phyloP scores from a whole-genome alignment of 2,888 invertebrate species.

The Teinopalpus imperialis region DNA sequence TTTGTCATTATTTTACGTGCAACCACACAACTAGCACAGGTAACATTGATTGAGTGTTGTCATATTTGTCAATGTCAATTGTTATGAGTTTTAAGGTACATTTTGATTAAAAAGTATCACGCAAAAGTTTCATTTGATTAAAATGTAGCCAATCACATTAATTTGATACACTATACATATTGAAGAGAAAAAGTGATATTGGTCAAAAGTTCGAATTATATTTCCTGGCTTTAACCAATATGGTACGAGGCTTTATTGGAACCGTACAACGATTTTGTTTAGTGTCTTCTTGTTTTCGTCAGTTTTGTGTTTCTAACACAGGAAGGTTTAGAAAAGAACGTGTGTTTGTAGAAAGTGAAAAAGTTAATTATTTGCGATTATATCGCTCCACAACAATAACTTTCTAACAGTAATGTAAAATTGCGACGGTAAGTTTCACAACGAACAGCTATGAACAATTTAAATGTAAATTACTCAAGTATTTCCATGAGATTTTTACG shows the following conservation, averaged over 20 bases:
- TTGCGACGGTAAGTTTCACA: conserved; percentile 17
- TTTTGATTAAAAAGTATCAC: conserved; percentile 18
- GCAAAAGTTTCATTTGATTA: conserved; percentile 9
- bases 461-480: conserved; percentile 11
- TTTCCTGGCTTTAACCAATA: too few relatives aligned
- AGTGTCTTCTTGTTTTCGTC: conserved; percentile 9
- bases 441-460: conserved; percentile 15
- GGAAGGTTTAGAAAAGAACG: conserved; percentile 3
- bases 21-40: too few relatives aligned
- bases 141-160: conserved; percentile 11
- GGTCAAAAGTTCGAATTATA: too few relatives aligned
- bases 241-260: too few relatives aligned
- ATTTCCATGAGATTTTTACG: conserved; percentile 15
- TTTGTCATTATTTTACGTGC: too few relatives aligned
- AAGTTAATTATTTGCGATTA: conserved; percentile 19
- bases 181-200: conserved; percentile 1
- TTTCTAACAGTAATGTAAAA: conserved; percentile 25
- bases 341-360: conserved; percentile 17
- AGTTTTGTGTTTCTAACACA: conserved; percentile 7
- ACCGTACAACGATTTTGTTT: conserved; percentile 8
- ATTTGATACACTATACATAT: neutral
- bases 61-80: conserved; percentile 9
- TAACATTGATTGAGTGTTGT: neutral
- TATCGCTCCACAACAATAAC: conserved; percentile 8
- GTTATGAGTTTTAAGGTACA: conserved; percentile 17